Evolutionary conservation across 2,113 vertebrate species (phyloP).

Genomic region (Lagenorhynchus albirostris): DNA sequence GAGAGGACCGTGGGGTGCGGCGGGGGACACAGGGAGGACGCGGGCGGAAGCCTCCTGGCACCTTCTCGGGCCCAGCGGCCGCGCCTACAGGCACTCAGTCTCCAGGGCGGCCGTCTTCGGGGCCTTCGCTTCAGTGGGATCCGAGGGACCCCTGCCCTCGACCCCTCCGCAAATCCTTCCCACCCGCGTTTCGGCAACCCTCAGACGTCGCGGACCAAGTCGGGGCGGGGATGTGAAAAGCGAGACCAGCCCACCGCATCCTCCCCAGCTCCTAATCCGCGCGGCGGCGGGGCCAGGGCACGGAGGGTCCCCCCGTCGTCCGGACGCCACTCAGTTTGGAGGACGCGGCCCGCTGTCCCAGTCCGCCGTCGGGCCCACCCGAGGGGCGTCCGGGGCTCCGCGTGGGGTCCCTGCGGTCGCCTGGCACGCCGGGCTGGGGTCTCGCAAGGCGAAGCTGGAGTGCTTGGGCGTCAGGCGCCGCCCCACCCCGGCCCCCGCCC

Average conservation of each 20-base stretch:
- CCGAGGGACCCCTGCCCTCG: neutral
- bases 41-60: neutral
- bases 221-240: neutral
- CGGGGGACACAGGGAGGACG: neutral
- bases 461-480: neutral
- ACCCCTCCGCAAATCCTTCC: neutral
- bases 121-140: neutral
- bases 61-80: neutral
- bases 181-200: neutral
- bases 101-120: neutral
- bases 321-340: neutral
- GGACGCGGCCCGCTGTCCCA: neutral
- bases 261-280: neutral
- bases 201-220: neutral
- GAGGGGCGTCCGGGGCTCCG: accelerated
- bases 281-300: neutral
- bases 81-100: neutral
- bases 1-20: neutral
- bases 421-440: neutral
- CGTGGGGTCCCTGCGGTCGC: neutral
- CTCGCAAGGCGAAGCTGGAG: neutral
- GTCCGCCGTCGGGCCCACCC: accelerated
- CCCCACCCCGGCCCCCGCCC: neutral
- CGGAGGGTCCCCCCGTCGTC: accelerated
- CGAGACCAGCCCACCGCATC: neutral